phyloP scores from a whole-genome alignment of 2,888 invertebrate genomes.

The Lycaena phlaeas region DNA sequence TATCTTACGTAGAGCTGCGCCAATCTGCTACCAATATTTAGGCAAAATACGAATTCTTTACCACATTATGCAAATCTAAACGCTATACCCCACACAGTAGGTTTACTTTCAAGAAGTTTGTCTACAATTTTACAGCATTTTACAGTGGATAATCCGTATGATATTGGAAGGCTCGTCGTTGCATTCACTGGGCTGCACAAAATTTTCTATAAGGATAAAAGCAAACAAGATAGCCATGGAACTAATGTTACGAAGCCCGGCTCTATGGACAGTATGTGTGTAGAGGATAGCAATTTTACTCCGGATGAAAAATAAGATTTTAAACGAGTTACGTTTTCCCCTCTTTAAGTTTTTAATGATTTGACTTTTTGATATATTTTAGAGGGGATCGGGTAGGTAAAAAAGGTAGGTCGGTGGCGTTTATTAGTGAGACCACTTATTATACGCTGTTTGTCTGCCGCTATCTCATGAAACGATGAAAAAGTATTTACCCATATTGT shows the following conservation, averaged over 20 bases:
- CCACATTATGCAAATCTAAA: constrained; percentile 28
- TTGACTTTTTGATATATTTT: no score
- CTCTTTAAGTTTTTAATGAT: not conserved
- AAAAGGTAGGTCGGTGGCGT: no score
- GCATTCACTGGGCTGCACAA: constrained; percentile 69
- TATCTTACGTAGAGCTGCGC: constrained; percentile 61
- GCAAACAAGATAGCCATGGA: constrained; percentile 69
- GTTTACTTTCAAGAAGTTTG: constrained; percentile 29
- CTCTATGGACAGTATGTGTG: constrained; percentile 24
- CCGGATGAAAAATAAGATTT: constrained; percentile 12
- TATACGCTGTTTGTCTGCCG: no score
- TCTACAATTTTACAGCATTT: constrained; percentile 51
- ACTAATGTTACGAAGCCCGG: constrained; percentile 46
- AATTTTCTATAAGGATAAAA: constrained; percentile 73
- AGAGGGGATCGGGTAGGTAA: no score
- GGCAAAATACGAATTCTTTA: constrained; percentile 60
- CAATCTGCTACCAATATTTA: constrained; percentile 71
- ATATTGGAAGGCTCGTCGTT: constrained; percentile 68
- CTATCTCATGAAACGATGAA: no score
- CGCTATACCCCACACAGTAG: constrained; percentile 29
- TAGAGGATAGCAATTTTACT: constrained; percentile 17
- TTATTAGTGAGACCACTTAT: no score
- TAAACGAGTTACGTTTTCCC: not conserved
- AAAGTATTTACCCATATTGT: no score
- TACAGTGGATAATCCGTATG: constrained; percentile 60